phyloP scores from a whole-genome alignment of 2,888 invertebrate genomes.

The Heterodera filipjevi region DNA sequence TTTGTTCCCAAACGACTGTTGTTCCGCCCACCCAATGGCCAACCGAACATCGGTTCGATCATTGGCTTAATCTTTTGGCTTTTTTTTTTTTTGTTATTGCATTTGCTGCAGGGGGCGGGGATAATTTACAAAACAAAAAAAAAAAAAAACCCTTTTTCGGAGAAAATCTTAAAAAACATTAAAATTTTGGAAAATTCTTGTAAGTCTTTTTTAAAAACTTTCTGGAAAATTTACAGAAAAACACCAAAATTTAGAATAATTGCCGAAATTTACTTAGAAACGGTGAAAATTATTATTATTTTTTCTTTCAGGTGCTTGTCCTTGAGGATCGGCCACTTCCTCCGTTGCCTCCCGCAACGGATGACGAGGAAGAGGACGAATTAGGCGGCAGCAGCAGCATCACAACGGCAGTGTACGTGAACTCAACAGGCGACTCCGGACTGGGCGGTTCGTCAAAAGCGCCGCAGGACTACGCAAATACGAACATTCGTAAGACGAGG shows the following conservation, averaged over 20 bases:
- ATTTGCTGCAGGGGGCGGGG: background rate
- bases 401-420: conserved; percentile 58
- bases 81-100: too few species aligned
- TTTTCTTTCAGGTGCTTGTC: conserved; percentile 25
- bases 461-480: conserved; percentile 57
- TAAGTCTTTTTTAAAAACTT: background rate
- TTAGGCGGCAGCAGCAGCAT: conserved; percentile 33
- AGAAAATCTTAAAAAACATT: conserved; percentile 17
- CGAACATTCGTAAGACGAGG: conserved; percentile 51
- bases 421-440: conserved; percentile 46
- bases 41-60: conserved; percentile 7
- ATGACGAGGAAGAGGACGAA: conserved; percentile 35
- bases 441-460: conserved; percentile 41
- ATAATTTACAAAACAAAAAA: too few species aligned
- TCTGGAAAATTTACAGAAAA: too few species aligned
- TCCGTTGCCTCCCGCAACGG: conserved; percentile 23
- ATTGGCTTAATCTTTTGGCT: background rate
- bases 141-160: too few species aligned
- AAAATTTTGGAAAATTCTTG: background rate
- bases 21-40: background rate
- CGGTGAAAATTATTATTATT: too few species aligned
- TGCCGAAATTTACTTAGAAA: too few species aligned
- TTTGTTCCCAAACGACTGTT: background rate
- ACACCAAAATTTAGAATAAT: too few species aligned
- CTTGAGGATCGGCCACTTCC: conserved; percentile 35